Evolutionary conservation across 2,113 vertebrate genomes (phyloP), one percentile per base, ranked within the genome.

Genomic region (Oncorhynchus kisutch): DNA sequence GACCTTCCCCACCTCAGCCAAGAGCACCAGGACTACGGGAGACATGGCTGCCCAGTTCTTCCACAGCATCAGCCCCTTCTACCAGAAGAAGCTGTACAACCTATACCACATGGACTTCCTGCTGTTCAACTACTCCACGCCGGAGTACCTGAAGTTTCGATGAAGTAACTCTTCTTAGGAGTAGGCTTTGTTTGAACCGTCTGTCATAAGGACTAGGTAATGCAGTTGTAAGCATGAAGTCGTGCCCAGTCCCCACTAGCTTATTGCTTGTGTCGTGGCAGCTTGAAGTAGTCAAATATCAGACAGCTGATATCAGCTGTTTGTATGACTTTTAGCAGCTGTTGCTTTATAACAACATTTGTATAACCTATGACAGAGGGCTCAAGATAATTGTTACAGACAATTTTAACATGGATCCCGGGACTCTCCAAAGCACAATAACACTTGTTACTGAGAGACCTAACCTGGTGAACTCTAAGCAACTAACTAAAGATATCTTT

Each of bases 41-140:
- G 90, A 94, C 79, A 96, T 94, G 89, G 94, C 96, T 0, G 94
- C 93, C 1, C 92, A 88, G 80, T 97, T 96, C 91, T 99, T 99
- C 86, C 91, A 90, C 59, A 94, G 94, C 85, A 94, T 99, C 89
- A 96, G 93, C 82, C 95, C 95, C 13, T 96, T 96, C 76, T 98
- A 98, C 90, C 96, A 97, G 93, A 95, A 93, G 76, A 96, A 94
- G 85, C 95, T 97, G 51, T 98, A 95, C 81, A 96, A 97, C 87
- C 95, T 99, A 78, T 99, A 97, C 83, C 94, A 93, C 82, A 97
- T 99, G 96, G 98, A 99, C 91, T 99, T 96, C 81, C 91, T 97
- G 83, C 95, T 99, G 70, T 99, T 99, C 81, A 99, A 99, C 88
- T 99, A 99, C 89, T 95, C 96, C 0, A 89, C 90, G 9, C 97